Conservation (phyloP, 2,113 vertebrate species). For the Lamprotornis superbus region DNA sequence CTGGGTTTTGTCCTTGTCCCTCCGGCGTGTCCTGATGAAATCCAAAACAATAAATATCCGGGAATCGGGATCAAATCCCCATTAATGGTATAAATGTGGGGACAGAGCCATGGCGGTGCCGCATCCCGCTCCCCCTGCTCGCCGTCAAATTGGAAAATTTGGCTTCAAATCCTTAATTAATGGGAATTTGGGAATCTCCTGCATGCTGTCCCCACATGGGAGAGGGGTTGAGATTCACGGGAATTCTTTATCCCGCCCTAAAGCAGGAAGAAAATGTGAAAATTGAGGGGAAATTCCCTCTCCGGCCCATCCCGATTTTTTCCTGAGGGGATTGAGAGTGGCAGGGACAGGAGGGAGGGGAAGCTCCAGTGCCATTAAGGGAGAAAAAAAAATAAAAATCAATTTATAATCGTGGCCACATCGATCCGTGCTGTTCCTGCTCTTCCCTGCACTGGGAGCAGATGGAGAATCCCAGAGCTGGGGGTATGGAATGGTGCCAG, state of each 20-base stretch:
- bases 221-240: neutral
- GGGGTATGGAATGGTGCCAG: neutral
- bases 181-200: neutral
- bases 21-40: neutral
- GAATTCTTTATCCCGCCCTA: neutral
- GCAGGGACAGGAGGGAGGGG: neutral
- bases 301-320: neutral
- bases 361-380: neutral
- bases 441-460: neutral
- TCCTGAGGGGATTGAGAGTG: neutral
- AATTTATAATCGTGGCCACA: conserved; percentile 68
- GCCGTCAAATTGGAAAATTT: neutral
- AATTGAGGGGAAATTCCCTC: neutral
- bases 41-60: conserved; percentile 35
- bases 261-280: neutral
- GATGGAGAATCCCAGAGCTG: neutral
- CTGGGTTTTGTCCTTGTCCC: neutral
- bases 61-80: conserved; percentile 53
- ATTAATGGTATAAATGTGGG: neutral
- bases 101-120: neutral
- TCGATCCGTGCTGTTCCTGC: conserved; percentile 25
- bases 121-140: accelerated
- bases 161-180: neutral
- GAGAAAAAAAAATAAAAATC: neutral
- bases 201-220: accelerated